Base-by-base conservation (phyloP, 2,888 invertebrate species). In the Aethes cnicana region DNA sequence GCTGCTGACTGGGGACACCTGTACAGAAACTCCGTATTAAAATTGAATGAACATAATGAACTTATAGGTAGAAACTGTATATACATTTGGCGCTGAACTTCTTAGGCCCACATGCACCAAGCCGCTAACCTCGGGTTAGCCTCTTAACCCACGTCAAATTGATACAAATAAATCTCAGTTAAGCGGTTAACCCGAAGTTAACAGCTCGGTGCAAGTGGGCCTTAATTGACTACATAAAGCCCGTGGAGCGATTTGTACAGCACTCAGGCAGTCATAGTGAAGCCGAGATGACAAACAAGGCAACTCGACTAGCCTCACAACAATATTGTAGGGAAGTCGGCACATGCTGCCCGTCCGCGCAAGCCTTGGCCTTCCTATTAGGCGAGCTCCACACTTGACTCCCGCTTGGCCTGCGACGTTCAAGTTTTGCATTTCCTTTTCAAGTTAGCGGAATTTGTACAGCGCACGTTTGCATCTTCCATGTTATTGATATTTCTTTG, bases 361-460 rank as follows among this genome's bases (percentile, higher is more conserved):
- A 25, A 46, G 52, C 46, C 52, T 46, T 46, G 30, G 46, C 39
- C 46, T 71, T 67, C 66, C 69, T 77, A 77, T 78, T 75, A 64
- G 69, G 68, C 66, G 61, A 60, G 58, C 66, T 67, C 67, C 69
- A 68, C 74, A 77, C 81, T 81, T 79, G 81, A 80, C 81, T 80
- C 72, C 59, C 72, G 74, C 68, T 81, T 79, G 77, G 71, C 74
- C 68, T 62, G 56, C 68, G 64, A 72, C 72, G 75, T 69, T 75
- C 74, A 78, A 81, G 77, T 81, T 81, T 74, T 74, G 73, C 74
- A 77, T 81, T 81, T 78, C 77, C 65, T 75, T 79, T 76, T 73
- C 70, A 75, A 81, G 80, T 82, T 81, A 77, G 80, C 70, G 70
- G 71, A 81, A 82, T 82, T 81, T 81, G 79, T 76, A 73, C 72